Conservation (phyloP, 2,797 vertebrate genomes). For the Graptemys geographica region DNA sequence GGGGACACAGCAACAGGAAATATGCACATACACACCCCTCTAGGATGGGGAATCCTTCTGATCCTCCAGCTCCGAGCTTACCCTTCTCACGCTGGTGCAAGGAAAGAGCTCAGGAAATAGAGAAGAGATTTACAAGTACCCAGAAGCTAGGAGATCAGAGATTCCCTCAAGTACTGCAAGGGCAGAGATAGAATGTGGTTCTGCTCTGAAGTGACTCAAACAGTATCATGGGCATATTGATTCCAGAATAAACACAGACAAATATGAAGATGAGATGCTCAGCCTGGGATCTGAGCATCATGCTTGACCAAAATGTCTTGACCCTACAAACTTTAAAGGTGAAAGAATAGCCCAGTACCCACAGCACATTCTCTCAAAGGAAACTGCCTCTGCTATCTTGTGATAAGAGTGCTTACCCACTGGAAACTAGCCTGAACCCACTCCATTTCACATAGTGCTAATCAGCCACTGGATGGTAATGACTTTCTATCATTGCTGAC, state of each 20-base stretch:
- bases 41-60: accelerated
- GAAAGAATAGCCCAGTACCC: background rate
- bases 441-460: background rate
- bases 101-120: background rate
- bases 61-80: background rate
- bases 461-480: background rate
- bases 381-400: background rate
- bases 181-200: background rate
- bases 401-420: no score
- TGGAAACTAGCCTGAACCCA: no score
- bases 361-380: background rate
- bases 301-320: background rate
- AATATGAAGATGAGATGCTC: background rate
- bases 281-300: no score
- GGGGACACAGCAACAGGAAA: background rate
- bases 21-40: background rate
- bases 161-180: background rate
- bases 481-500: background rate
- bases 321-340: background rate
- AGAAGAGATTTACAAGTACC: background rate
- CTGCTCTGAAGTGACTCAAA: background rate
- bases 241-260: background rate
- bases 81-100: background rate
- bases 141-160: background rate
- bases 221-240: background rate